Evolutionary conservation across 2,113 vertebrate species (phyloP), one percentile per base, ranked within the genome.

Genomic region (Zosterops lateralis): DNA sequence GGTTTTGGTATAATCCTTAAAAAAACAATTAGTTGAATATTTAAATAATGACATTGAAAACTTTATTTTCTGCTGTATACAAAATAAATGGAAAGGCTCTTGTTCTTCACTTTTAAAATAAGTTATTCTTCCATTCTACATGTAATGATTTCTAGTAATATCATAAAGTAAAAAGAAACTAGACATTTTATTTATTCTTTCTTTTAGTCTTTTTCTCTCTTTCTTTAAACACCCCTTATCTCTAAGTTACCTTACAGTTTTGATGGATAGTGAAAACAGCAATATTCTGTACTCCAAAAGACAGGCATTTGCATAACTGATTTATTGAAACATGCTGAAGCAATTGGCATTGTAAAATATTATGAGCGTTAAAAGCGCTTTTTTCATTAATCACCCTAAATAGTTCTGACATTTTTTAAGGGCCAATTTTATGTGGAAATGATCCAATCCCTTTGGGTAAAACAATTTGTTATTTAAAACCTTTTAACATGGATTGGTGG

Each of bases 301-400:
- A 82, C n/a, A 48, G 4, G 17, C 40, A 47, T 50, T 93, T 95
- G 36, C 62, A 54, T 72, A 90, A 84, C 61, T 84, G 44, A 83
- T 93, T 83, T 92, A 92, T 82, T 82, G 78, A 88, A 95, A 95
- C 67, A 91, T 90, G n/a, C 12, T 95, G 48, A 96, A 94, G 58
- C 67, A 81, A 87, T 76, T 84, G 42, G n/a, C 10, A 90, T 53
- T 58, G 48, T 91, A 93, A 97, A 96, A 91, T 94, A 66, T 42
- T 90, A 67, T 71, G 28, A 74, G 54, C 3, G 6, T 22, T 76
- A 86, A 77, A 96, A 96, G 64, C 68, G 21, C 5, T 87, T 92
- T 95, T 95, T 96, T 94, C 65, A 95, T 96, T 97, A 95, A 94
- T 95, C 91, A 94, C 13, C 75, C 34, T 90, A 87, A 95, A 82